Conservation (phyloP, 2,113 vertebrate genomes). For the Misgurnus anguillicaudatus region DNA sequence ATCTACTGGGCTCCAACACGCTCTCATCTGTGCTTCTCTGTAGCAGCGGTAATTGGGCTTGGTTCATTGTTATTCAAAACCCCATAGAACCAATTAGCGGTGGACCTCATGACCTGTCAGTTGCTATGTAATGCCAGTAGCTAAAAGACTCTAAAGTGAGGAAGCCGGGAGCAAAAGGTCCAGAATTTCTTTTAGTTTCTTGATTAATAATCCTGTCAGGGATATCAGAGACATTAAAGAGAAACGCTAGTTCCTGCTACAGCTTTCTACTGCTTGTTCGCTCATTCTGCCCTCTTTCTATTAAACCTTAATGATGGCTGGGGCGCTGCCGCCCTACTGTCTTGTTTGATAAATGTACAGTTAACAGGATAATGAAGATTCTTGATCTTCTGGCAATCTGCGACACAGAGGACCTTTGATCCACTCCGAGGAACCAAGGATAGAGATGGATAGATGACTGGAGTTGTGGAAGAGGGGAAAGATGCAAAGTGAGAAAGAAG, state of each 20-base stretch:
- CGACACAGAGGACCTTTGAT: slow-evolving; percentile 74
- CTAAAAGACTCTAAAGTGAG: slow-evolving; percentile 73
- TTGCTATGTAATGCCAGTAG: slow-evolving; percentile 69
- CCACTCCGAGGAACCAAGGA: slow-evolving; percentile 57
- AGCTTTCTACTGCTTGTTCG: slow-evolving; percentile 67
- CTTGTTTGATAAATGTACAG: slow-evolving; percentile 98
- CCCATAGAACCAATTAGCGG: slow-evolving; percentile 83
- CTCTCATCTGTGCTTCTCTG: slow-evolving; percentile 65
- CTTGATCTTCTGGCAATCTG: slow-evolving; percentile 78
- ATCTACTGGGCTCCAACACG: slow-evolving; percentile 48
- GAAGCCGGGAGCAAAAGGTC: slow-evolving; percentile 84
- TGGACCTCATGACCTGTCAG: slow-evolving; percentile 75
- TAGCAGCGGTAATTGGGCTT: slow-evolving; percentile 78
- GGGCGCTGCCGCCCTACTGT: slow-evolving; percentile 86
- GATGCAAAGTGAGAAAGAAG: slow-evolving; percentile 16
- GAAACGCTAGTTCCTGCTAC: slow-evolving; percentile 78
- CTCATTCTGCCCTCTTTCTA: slow-evolving; percentile 88
- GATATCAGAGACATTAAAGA: slow-evolving; percentile 91
- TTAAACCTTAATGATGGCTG: slow-evolving; percentile 97
- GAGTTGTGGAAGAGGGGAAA: slow-evolving; percentile 64
- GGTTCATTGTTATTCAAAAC: slow-evolving; percentile 77
- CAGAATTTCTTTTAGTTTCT: slow-evolving; percentile 84
- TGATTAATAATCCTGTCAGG: slow-evolving; percentile 97
- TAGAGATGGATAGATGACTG: slow-evolving; percentile 60
- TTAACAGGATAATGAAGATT: slow-evolving; percentile 98